Evolutionary conservation across 2,888 invertebrate genomes (phyloP).

Genomic region (Aelia acuminata): DNA sequence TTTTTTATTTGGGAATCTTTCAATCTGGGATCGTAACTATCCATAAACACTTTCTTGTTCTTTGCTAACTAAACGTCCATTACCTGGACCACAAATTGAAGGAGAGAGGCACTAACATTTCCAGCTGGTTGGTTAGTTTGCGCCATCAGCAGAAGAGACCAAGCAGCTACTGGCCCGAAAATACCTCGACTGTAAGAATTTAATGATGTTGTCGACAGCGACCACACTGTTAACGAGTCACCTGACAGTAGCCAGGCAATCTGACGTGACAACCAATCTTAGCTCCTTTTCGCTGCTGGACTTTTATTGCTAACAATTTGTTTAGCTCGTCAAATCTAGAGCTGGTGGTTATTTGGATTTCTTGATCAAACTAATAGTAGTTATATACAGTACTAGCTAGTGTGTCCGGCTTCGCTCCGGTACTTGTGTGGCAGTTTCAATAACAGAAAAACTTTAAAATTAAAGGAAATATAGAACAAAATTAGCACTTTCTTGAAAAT

Average conservation of each 20-base stretch:
- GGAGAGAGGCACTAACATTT: not conserved
- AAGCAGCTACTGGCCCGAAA: not conserved
- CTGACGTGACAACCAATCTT: not conserved
- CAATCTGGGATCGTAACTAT: not conserved
- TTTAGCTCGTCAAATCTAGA: not conserved
- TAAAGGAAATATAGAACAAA: too few species aligned
- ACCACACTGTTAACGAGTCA: not conserved
- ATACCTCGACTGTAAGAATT: constrained; percentile 9
- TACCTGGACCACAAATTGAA: not conserved
- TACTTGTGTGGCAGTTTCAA: too few species aligned
- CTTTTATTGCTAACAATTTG: not conserved
- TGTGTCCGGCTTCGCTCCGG: too few species aligned
- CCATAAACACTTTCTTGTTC: not conserved
- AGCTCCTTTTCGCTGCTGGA: not conserved
- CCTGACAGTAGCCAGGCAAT: not conserved
- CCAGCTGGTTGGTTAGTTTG: not conserved
- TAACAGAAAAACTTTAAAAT: too few species aligned
- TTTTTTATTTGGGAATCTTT: too few species aligned
- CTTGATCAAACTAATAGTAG: too few species aligned
- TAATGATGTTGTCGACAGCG: not conserved
- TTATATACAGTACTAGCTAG: too few species aligned
- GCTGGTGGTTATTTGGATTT: too few species aligned
- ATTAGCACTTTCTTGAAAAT: too few species aligned
- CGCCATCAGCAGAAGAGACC: not conserved
- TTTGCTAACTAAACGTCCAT: not conserved